Percentiles rank a stretch among this genome's conserved stretches.
These are phyloP conservation scores for Simalia tracyae DNA, from an alignment of 2,797 vertebrate genomes.

Conservation along the genomic window DNA sequence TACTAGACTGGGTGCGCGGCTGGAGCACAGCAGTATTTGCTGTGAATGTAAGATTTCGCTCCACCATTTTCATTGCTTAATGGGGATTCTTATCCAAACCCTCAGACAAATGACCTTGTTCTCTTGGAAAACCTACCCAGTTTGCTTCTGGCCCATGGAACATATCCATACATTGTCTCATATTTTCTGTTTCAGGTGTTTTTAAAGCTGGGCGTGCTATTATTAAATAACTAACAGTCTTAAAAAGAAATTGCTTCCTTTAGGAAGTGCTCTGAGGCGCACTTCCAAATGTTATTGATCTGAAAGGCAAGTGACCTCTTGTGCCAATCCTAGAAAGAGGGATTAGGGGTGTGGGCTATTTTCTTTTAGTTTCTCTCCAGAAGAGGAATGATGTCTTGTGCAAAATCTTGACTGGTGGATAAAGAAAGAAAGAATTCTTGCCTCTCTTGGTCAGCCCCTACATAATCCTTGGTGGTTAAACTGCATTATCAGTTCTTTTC, in stretches of 20 bases:
- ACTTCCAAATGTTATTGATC: conserved; percentile 57
- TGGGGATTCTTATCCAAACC: background rate
- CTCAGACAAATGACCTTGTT: conserved; percentile 28
- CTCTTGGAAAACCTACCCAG: conserved; percentile 19
- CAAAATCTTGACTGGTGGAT: background rate
- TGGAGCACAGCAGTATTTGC: background rate
- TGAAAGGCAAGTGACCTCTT: conserved; percentile 60
- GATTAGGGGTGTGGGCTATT: conserved; percentile 38
- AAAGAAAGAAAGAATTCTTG: conserved; percentile 1
- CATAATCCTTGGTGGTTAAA: background rate
- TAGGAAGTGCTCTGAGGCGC: conserved; percentile 53
- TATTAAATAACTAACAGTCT: conserved; percentile 63
- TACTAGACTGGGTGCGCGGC: background rate
- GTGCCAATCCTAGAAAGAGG: conserved; percentile 37
- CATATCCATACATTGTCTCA: conserved; percentile 25
- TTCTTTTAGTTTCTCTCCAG: background rate
- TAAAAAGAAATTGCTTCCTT: conserved; percentile 67
- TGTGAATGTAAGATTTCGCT: background rate
- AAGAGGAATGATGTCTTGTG: conserved; percentile 21
- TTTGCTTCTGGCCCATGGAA: conserved; percentile 21
- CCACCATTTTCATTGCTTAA: background rate
- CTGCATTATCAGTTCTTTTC: no score
- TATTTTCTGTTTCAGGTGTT: conserved; percentile 46
- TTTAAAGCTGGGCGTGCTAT: conserved; percentile 63
- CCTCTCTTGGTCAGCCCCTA: conserved; percentile 1